These are phyloP conservation scores for Prorops nasuta DNA, from an alignment of 1,140 invertebrate species.

Conservation along the genomic window DNA sequence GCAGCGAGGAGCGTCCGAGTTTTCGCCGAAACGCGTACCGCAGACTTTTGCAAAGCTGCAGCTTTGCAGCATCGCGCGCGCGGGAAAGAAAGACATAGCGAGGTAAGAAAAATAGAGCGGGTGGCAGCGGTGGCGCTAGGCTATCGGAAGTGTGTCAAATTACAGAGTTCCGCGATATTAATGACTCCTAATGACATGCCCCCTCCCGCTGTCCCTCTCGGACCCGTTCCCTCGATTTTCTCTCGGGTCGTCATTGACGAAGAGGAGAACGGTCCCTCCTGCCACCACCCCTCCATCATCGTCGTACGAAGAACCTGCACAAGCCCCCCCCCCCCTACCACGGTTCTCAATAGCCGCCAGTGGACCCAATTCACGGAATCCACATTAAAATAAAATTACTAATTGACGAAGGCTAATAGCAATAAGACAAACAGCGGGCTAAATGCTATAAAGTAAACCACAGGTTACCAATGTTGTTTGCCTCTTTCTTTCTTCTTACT, in stretches of 20 bases:
- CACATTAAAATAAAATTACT: conserved; percentile 56
- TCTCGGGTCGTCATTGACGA: conserved; percentile 7
- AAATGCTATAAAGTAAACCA: conserved; percentile 57
- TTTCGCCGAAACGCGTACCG: background rate
- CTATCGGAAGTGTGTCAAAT: conserved; percentile 57
- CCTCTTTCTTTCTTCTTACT: conserved; percentile 12
- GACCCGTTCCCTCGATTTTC: conserved; percentile 5
- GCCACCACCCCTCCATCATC: background rate
- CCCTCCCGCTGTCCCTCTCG: conserved; percentile 15
- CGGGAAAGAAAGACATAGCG: background rate
- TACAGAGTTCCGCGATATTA: conserved; percentile 52
- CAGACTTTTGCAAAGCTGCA: too few relatives aligned
- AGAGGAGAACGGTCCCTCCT: background rate
- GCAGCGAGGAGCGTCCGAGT: background rate
- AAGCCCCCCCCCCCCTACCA: conserved; percentile 10
- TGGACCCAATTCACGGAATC: conserved; percentile 48
- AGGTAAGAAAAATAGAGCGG: conserved; percentile 33
- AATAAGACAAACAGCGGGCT: conserved; percentile 56
- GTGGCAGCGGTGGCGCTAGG: conserved; percentile 35
- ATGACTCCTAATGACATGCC: conserved; percentile 53
- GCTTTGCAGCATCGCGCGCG: conserved; percentile 1
- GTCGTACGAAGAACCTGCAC: background rate
- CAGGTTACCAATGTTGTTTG: conserved; percentile 40
- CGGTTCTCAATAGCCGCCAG: background rate
- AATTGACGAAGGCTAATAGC: conserved; percentile 55